Percentiles rank a stretch among this genome's conserved stretches.
Conservation (phyloP, 2,113 vertebrate genomes). For the Setophaga petechia region DNA sequence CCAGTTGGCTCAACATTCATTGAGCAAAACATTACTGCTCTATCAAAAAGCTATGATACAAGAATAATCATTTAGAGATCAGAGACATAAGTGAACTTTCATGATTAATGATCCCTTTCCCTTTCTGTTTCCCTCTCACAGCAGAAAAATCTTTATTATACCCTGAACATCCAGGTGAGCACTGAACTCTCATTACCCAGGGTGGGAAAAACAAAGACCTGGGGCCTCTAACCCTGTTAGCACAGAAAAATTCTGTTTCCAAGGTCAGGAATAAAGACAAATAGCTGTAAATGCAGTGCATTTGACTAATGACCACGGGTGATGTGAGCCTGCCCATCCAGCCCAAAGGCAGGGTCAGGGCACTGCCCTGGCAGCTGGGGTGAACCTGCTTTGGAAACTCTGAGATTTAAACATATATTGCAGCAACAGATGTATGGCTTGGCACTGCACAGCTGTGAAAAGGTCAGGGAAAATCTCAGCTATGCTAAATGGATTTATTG, state of each 20-base stretch:
- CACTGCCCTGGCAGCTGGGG: not conserved
- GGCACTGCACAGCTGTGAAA: not conserved
- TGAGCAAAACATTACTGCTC: not conserved
- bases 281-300: not conserved
- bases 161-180: not conserved
- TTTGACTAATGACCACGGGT: not conserved
- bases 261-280: not conserved
- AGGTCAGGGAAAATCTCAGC: not conserved
- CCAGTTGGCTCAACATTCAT: not conserved
- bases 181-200: not conserved
- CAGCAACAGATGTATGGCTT: not conserved
- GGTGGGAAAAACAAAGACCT: not conserved
- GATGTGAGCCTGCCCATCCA: not conserved
- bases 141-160: not conserved
- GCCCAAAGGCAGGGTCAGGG: not conserved
- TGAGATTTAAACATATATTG: not conserved
- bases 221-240: not conserved
- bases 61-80: not conserved
- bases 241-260: not conserved
- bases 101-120: not conserved
- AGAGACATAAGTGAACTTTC: not conserved
- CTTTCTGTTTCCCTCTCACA: not conserved
- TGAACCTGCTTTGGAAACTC: not conserved
- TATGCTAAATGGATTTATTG: not conserved
- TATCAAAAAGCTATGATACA: not conserved